These are phyloP conservation scores for Diarsia brunnea DNA, from an alignment of 2,888 invertebrate species.

Conservation along the genomic window DNA sequence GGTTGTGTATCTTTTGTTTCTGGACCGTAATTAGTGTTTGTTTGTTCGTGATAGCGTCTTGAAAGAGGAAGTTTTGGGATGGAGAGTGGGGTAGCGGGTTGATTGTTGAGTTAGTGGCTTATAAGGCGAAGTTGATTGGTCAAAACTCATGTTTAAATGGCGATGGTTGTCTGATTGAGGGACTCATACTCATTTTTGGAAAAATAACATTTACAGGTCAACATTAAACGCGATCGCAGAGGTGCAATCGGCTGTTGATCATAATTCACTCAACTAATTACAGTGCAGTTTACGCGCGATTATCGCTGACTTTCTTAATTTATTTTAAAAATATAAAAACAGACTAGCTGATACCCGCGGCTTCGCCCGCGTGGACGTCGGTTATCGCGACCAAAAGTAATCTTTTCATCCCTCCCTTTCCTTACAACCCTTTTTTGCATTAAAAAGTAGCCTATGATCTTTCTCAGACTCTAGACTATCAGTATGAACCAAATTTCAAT, in stretches of 20 bases:
- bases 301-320: neutral
- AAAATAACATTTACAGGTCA: neutral
- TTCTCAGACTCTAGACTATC: too few species aligned
- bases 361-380: too few species aligned
- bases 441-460: too few species aligned
- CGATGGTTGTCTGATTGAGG: neutral
- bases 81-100: neutral
- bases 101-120: neutral
- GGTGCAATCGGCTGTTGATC: neutral
- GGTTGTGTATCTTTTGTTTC: slow-evolving; percentile 63
- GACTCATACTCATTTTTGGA: neutral
- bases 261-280: neutral
- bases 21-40: slow-evolving; percentile 49
- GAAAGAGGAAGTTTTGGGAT: slow-evolving; percentile 18
- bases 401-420: too few species aligned
- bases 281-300: neutral
- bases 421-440: too few species aligned
- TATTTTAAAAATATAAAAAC: neutral
- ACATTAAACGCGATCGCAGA: neutral
- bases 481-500: too few species aligned
- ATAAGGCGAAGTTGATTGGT: neutral
- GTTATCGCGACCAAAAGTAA: too few species aligned
- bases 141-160: neutral
- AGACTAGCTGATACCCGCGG: too few species aligned
- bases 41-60: slow-evolving; percentile 26